These are phyloP conservation scores for Hylomyscus alleni DNA, from an alignment of 2,797 vertebrate species.

Conservation along the genomic window DNA sequence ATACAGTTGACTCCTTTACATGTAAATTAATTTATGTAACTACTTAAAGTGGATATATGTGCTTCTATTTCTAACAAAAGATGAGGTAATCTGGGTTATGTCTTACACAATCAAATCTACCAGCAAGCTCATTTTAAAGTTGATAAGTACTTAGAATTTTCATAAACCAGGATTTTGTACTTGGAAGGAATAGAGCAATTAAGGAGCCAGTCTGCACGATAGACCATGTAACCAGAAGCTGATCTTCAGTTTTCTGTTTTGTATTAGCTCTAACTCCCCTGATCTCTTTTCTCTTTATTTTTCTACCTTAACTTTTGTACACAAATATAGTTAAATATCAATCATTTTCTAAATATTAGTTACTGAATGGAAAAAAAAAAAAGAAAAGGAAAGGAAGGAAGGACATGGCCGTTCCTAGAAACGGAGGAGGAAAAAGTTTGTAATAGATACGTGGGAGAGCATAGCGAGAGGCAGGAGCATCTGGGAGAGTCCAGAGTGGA, in stretches of 20 bases:
- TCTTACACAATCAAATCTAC: slow-evolving; percentile 31
- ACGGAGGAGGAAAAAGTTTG: not conserved
- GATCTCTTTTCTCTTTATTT: not conserved
- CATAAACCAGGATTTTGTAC: not conserved
- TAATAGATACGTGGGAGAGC: not conserved
- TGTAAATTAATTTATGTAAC: slow-evolving; percentile 63
- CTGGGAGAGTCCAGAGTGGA: not conserved
- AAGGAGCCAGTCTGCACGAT: slow-evolving; percentile 13
- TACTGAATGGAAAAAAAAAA: not conserved
- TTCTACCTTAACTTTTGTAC: not conserved
- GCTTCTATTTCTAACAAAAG: slow-evolving; percentile 57
- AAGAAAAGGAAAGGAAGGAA: not conserved
- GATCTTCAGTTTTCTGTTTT: not conserved
- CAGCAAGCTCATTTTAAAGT: slow-evolving; percentile 15
- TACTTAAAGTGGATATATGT: slow-evolving; percentile 31
- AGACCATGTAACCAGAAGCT: not conserved
- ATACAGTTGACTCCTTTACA: slow-evolving; percentile 45
- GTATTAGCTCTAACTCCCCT: not conserved
- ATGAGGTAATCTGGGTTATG: slow-evolving; percentile 32
- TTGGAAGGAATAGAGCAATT: slow-evolving; percentile 40
- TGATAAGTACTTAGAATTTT: slow-evolving; percentile 9
- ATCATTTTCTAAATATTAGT: not conserved
- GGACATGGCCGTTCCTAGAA: not conserved
- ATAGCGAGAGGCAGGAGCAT: not conserved
- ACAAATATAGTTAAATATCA: not conserved